Evolutionary conservation across 2,888 invertebrate species (phyloP), one percentile per base, ranked within the genome.

Genomic region (Didymodactylos carnosus): DNA sequence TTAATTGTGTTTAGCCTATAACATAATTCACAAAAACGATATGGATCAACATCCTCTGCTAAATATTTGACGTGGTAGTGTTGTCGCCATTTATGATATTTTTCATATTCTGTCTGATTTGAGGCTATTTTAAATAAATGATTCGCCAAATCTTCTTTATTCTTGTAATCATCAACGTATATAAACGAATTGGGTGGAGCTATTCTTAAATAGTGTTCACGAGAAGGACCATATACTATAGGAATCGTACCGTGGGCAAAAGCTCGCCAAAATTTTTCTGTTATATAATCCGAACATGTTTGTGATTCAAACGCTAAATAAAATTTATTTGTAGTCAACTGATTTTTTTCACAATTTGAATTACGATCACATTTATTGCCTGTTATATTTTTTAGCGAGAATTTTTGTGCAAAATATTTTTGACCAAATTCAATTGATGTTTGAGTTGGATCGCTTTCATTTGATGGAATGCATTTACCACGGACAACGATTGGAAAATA

Each of bases 241-340:
- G 73, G 73, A 39, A 73, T 73, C 10, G 70, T 25, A 25, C 70
- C 53, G 25, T 29, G 27, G 19, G 46, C 19, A 6, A 73, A 29
- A 39, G 73, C 46, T 23, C 71, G 23, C 71, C 73, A 71, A 19
- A 71, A 73, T 62, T 73, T 73, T 62, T 73, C 73, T n/a, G 73
- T 73, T 29, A 73, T 53, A 53, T 73, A 73, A 62, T 73, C 73
- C 3, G 73, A 39, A 71, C 73, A 73, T 39, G 70, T 43, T 43
- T 70, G 53, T 19, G 70, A 70, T 41, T 73, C 73, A 39, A 73
- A 71, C 29, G 73, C 70, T 23, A 73, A 70, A 43, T 71, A 73
- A 41, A 73, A 73, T 43, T 71, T 73, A 4, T 70, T 35, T 6
- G 29, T 29, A 39, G n/a, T 25, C 1, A 73, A 49, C 27, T 46